phyloP scores from a whole-genome alignment of 1,140 invertebrate genomes.

The Drosophila persimilis region DNA sequence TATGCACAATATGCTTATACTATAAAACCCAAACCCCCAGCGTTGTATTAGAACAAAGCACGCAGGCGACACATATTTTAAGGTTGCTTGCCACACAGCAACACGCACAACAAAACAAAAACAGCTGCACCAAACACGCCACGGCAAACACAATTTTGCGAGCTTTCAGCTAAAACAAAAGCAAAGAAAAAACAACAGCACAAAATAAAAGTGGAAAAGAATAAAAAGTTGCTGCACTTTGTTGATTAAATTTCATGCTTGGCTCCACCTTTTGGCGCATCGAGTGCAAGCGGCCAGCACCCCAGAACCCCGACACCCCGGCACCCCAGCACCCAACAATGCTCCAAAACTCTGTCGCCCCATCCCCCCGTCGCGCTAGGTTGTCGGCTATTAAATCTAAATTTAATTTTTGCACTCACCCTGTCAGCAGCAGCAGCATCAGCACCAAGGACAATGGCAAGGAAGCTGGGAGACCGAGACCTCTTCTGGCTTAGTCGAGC shows the following conservation, averaged over 20 bases:
- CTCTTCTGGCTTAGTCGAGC: constrained; percentile 25
- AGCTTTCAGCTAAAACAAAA: constrained; percentile 33
- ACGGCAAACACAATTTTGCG: constrained; percentile 41
- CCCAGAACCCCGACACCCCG: not conserved
- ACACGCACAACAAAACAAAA: constrained; percentile 4
- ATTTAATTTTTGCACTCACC: constrained; percentile 64
- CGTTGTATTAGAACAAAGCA: constrained; percentile 64
- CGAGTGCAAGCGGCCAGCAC: constrained; percentile 19
- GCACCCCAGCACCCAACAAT: constrained; percentile 15
- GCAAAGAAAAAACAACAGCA: constrained; percentile 45
- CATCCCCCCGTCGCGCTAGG: constrained; percentile 4
- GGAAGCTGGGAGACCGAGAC: constrained; percentile 3
- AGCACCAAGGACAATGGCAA: constrained; percentile 40
- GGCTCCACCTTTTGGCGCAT: constrained; percentile 62
- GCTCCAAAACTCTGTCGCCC: constrained; percentile 29
- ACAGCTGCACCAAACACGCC: constrained; percentile 28
- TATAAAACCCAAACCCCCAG: not conserved
- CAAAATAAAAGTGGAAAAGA: constrained; percentile 36
- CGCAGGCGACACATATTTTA: constrained; percentile 74
- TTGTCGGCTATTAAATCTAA: constrained; percentile 67
- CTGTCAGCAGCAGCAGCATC: constrained; percentile 35
- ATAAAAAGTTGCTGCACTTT: constrained; percentile 73
- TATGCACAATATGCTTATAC: constrained; percentile 47
- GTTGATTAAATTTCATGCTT: constrained; percentile 78
- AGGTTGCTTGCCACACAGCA: constrained; percentile 41